A percentile compares a stretch with the other conserved stretches of the same genome.
phyloP scores from a whole-genome alignment of 1,140 invertebrate genomes.

The Calycopis cecrops region DNA sequence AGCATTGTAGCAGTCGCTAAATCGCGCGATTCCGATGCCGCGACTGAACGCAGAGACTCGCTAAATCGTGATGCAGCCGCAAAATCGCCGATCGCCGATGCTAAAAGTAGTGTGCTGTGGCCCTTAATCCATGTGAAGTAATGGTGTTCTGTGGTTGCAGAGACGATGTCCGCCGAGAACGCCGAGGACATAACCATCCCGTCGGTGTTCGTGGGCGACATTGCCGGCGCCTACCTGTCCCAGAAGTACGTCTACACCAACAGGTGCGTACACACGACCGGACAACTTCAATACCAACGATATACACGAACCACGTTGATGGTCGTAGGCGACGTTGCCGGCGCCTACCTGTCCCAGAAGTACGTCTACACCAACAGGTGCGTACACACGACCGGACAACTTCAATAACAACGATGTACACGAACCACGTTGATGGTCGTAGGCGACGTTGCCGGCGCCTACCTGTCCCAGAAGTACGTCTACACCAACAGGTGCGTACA shows the following conservation, averaged over 20 bases:
- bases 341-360: conserved; percentile 34
- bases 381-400: conserved; percentile 24
- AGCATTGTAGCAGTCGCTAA: no score
- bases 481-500: conserved; percentile 43
- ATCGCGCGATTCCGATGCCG: no score
- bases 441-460: conserved; percentile 36
- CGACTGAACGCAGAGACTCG: no score
- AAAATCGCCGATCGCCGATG: no score
- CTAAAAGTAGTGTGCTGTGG: no score
- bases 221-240: conserved; percentile 34
- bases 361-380: conserved; percentile 46
- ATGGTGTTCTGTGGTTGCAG: conserved; percentile 31
- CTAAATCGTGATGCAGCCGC: no score
- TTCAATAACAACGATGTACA: no score
- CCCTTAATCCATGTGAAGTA: no score
- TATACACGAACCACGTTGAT: no score
- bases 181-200: conserved; percentile 47
- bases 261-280: conserved; percentile 34
- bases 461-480: conserved; percentile 38
- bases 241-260: conserved; percentile 43
- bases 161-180: conserved; percentile 60
- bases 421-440: conserved; percentile 62
- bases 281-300: no score
- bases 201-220: conserved; percentile 54
- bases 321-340: conserved; percentile 48